Conservation (phyloP, 1,140 invertebrate genomes). For the Drusus annulatus region DNA sequence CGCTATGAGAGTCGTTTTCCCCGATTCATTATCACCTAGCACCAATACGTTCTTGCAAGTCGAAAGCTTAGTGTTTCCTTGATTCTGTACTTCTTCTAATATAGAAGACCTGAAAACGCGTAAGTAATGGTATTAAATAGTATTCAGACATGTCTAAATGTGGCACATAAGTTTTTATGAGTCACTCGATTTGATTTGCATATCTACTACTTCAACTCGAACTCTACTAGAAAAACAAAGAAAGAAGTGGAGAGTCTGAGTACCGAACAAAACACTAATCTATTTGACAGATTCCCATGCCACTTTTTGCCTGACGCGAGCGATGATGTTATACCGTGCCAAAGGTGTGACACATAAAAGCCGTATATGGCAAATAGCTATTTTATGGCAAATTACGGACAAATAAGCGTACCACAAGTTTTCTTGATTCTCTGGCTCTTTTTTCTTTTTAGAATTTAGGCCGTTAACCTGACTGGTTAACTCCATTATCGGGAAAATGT, state of each 20-base stretch:
- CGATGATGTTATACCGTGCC: constrained; percentile 66
- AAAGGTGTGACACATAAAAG: constrained; percentile 72
- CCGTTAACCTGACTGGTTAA: constrained; percentile 74
- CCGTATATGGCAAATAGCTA: constrained; percentile 68
- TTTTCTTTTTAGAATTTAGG: constrained; percentile 77
- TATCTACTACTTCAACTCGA: not conserved
- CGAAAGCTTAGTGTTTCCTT: constrained; percentile 93
- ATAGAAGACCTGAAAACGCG: constrained; percentile 88
- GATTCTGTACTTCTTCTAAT: constrained; percentile 94
- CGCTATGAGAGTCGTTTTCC: constrained; percentile 97
- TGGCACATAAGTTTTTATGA: constrained; percentile 30
- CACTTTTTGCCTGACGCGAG: constrained; percentile 47
- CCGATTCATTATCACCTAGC: constrained; percentile 95
- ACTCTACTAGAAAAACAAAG: not conserved
- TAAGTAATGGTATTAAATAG: constrained; percentile 17
- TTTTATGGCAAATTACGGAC: not conserved
- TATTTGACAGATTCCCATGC: constrained; percentile 49
- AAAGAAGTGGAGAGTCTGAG: not conserved
- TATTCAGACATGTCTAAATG: constrained; percentile 15
- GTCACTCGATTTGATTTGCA: constrained; percentile 24
- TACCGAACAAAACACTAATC: constrained; percentile 19
- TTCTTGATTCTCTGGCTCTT: constrained; percentile 75
- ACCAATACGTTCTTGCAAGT: constrained; percentile 94
- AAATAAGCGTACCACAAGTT: constrained; percentile 75
- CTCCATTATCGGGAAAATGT: constrained; percentile 71